Evolutionary conservation across 1,140 invertebrate species (phyloP).

Genomic region (Harlomillsia oculata): DNA sequence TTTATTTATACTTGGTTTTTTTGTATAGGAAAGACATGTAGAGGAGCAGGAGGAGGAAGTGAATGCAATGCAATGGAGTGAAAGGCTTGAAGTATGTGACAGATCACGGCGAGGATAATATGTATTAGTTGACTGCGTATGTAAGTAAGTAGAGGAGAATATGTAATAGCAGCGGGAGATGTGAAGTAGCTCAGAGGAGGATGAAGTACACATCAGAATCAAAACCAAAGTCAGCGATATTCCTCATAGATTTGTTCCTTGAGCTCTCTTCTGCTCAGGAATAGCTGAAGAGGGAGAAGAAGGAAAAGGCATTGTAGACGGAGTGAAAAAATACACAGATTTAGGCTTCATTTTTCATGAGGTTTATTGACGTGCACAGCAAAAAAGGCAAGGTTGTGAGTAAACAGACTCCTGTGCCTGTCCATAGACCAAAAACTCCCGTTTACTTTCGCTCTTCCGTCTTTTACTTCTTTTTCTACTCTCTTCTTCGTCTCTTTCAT

Average conservation of each 20-base stretch:
- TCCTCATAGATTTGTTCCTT: slow-evolving; percentile 13
- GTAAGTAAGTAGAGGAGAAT: too few species aligned
- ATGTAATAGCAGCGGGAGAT: neutral
- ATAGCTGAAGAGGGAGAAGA: neutral
- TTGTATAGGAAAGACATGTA: neutral
- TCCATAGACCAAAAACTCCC: too few species aligned
- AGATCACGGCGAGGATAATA: too few species aligned
- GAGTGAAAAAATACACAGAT: slow-evolving; percentile 29
- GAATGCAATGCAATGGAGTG: neutral
- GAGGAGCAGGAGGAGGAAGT: neutral
- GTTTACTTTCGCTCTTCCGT: slow-evolving; percentile 17
- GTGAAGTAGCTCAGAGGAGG: neutral
- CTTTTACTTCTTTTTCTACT: slow-evolving; percentile 11
- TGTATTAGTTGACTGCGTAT: too few species aligned
- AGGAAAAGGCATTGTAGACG: neutral
- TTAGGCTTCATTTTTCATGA: slow-evolving; percentile 33
- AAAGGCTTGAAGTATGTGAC: neutral
- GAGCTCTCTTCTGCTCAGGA: neutral
- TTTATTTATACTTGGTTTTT: too few species aligned
- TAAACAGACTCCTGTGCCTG: slow-evolving; percentile 28
- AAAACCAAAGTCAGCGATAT: slow-evolving; percentile 21
- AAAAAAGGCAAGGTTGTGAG: slow-evolving; percentile 27
- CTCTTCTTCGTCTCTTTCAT: neutral
- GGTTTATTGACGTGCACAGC: slow-evolving; percentile 29
- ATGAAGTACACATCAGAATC: slow-evolving; percentile 10